Base-by-base conservation (phyloP, 2,888 invertebrate genomes). In the Melieria omissa region DNA sequence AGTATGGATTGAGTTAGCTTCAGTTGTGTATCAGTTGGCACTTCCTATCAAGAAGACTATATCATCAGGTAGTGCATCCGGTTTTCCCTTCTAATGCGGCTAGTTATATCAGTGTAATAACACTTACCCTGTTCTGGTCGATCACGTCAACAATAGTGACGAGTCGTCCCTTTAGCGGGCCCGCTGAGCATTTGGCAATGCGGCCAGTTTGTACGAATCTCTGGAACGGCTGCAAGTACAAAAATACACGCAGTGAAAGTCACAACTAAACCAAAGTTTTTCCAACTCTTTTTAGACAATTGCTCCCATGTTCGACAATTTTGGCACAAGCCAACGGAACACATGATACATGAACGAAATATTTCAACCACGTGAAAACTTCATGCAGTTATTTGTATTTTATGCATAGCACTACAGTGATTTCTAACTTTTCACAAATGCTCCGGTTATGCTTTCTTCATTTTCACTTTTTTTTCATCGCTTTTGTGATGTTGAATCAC, bases 121-220 rank as follows among this genome's bases (percentile, higher is more conserved):
- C 12, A 88, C 89, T 89, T 85, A 90, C 93, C 88, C 97, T 93
- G 84, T 97, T 99, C 89, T 98, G 98, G 88, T 99, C 98, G 83
- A 99, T 96, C 82, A 99, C 92, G 88, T 99, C 97, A 75, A 99
- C 97, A 86, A 99, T 97, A 84, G 94, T 92, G 80, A 95, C 93
- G 74, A 99, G 90, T 89, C 98, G 98, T 80, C 98, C 98, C 87
- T 93, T 93, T 83, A 96, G 89, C 73, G 92, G 90, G 68, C 99
- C 99, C 84, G 95, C 93, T 74, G 96, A 93, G 81, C 99, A 93
- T 87, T 95, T 95, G 89, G 97, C 99, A 81, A 99, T 95, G 80
- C 99, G 95, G 88, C 99, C 99, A 78, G 98, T 93, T 88, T 99
- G 95, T 78, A 99, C 99, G 89, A 95, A 97, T 88, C 96, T 92